phyloP scores from a whole-genome alignment of 2,113 vertebrate species.

The Ciconia boyciana region DNA sequence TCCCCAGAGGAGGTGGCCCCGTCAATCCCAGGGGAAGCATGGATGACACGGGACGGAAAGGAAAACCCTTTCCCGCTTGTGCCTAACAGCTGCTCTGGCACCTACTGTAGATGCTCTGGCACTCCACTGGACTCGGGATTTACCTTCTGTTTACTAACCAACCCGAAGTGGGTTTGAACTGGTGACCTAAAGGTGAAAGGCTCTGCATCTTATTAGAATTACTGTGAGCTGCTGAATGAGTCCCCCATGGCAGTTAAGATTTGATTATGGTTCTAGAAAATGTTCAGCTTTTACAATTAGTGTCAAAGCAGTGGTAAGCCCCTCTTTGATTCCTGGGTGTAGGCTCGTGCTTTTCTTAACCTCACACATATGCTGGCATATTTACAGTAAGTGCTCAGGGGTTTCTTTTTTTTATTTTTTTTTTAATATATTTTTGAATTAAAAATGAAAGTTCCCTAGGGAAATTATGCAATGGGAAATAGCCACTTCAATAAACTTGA shows the following conservation, averaged over 20 bases:
- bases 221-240: slow-evolving; percentile 39
- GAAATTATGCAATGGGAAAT: slow-evolving; percentile 79
- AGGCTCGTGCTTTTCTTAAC: slow-evolving; percentile 67
- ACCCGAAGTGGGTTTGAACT: slow-evolving; percentile 28
- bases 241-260: slow-evolving; percentile 45
- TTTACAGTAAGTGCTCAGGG: slow-evolving; percentile 61
- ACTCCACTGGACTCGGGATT: accelerated
- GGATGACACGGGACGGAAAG: background rate
- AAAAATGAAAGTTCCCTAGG: slow-evolving; percentile 71
- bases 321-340: slow-evolving; percentile 68
- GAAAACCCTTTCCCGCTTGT: background rate
- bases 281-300: slow-evolving; percentile 55
- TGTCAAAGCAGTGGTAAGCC: slow-evolving; percentile 64
- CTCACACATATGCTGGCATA: slow-evolving; percentile 68
- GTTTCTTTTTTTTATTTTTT: slow-evolving; percentile 31
- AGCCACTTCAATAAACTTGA: slow-evolving; percentile 72
- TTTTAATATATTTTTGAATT: slow-evolving; percentile 70
- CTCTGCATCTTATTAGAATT: slow-evolving; percentile 60
- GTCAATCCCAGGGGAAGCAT: background rate
- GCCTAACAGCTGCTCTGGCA: background rate
- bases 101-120: background rate
- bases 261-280: slow-evolving; percentile 63
- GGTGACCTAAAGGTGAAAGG: slow-evolving; percentile 60
- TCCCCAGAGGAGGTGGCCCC: background rate
- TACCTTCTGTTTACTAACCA: slow-evolving; percentile 14